Base-by-base conservation (phyloP, 2,113 vertebrate genomes). In the Nanorana parkeri region DNA sequence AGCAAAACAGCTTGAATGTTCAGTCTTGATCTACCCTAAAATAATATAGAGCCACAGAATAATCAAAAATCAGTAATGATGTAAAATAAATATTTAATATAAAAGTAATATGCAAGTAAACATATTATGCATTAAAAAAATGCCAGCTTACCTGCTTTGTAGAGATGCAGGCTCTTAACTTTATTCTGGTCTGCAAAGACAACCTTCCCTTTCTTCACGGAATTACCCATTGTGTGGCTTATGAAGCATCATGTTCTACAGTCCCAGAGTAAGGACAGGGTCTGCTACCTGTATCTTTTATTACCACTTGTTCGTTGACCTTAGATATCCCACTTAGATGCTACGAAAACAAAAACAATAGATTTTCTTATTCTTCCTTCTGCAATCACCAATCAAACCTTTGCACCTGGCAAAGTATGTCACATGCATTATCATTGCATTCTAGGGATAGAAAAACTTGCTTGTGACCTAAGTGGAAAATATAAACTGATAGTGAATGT, bases 221-320 rank as follows among this genome's bases (percentile, higher is more conserved):
- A 63, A 65, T 85, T 88, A 20, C 88, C 88, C 86, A 87, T 89
- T 4, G 17, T 67, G 52, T 8, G 5, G 71, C 32, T 0, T 21
- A 51, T 29, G 21, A 28, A 67, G 28, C 80, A 83, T 76, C 52
- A 83, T 52, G 52, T 36, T n/a, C 29, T 21, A 16, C 63, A 65
- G 51, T 17, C 19, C 20, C 52, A 76, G 26, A 51, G 24, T 60
- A 64, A 83, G n/a, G 21, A 17, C 8, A 15, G 15, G 52, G 66
- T 64, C 23, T 60, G 32, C 29, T 60, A 4, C 20, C 47, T 75
- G 24, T 66, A 24, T 81, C 69, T 74, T 3, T 47, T 75, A 83
- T 67, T 28, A 47, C 10, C 20, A 58, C 51, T 54, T 82, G 78
- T 60, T 21, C 66, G 73, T 47, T 63, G 84, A 63, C 60, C 36